Evolutionary conservation across 2,888 invertebrate species (phyloP).

Genomic region (Steinernema scapterisci): DNA sequence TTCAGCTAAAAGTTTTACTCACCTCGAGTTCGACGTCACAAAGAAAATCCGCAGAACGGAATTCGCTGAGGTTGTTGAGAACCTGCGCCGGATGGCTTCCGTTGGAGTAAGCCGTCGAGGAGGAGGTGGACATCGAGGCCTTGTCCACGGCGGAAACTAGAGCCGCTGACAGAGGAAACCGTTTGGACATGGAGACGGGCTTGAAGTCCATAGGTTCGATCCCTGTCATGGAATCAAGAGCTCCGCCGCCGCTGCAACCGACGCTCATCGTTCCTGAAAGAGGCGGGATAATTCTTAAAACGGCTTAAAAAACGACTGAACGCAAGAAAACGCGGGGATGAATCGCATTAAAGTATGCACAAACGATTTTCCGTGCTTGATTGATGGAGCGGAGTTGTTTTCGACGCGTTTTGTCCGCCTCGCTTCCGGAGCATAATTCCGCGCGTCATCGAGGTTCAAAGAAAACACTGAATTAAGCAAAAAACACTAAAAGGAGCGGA

Average conservation of each 20-base stretch:
- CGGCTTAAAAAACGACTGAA: background rate
- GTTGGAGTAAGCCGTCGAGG: constrained; percentile 14
- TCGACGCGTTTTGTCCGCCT: background rate
- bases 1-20: background rate
- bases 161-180: constrained; percentile 14
- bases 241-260: constrained; percentile 1
- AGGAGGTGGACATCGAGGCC: constrained; percentile 2
- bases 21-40: constrained; percentile 59
- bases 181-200: constrained; percentile 22
- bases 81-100: background rate
- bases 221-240: background rate
- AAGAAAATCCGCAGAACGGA: constrained; percentile 44
- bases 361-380: background rate
- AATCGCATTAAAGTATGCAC: background rate
- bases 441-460: background rate
- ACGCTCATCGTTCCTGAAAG: constrained; percentile 26
- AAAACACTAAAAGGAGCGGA: background rate
- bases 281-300: background rate
- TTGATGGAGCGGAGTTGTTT: background rate
- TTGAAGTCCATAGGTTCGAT: constrained; percentile 29
- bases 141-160: constrained; percentile 14
- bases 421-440: background rate
- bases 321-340: background rate
- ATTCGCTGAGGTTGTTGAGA: constrained; percentile 36
- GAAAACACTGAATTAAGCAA: background rate